Base-by-base conservation (phyloP, 1,140 invertebrate genomes). In the Oreohelix idahoensis region DNA sequence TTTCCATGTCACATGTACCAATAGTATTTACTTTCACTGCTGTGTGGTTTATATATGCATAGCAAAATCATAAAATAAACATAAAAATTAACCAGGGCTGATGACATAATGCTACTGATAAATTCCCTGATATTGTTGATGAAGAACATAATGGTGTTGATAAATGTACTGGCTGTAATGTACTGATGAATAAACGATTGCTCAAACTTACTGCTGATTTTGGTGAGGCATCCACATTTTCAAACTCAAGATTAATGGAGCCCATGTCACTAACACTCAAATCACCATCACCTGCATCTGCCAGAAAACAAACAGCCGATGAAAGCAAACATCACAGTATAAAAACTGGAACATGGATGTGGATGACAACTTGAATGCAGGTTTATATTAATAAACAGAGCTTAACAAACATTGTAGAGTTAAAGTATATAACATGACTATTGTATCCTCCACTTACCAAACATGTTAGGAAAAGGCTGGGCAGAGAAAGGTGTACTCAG, bases 201-300 rank as follows among this genome's bases (percentile, higher is more conserved):
- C n/a, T n/a, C n/a, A n/a, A n/a, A 97, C 96, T 93, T 95, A 80
- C 95, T 87, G 95, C 94, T 11, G 96, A 94, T 45, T 95, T 95
- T 8, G 97, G 97, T 42, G 97, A 98, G 88, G 96, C 97, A 79
- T 95, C 95, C 5, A 95, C 95, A 38, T 23, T 58, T 89, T 98
- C 97, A 53, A 97, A 93, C 90, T 98, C 97, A n/a, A 94, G 90
- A 85, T 92, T 94, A 76, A 94, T 94, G 0, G 94, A 94, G 83
- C 95, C 94, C 77, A 96, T 94, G 90, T 97, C 96, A 92, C 90
- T 93, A 83, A 92, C 89, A 88, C 94, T 95, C 87, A 86, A 91
- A 87, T 79, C 89, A 84, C 82, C 86, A 39, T 86, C 86, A 79
- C 84, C 85, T 15, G 81, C 66, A 29, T 88, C 89, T 89, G 83